Evolutionary conservation across 2,113 vertebrate genomes (phyloP), one percentile per base, ranked within the genome.

Genomic region (Motacilla tschutschensis): DNA sequence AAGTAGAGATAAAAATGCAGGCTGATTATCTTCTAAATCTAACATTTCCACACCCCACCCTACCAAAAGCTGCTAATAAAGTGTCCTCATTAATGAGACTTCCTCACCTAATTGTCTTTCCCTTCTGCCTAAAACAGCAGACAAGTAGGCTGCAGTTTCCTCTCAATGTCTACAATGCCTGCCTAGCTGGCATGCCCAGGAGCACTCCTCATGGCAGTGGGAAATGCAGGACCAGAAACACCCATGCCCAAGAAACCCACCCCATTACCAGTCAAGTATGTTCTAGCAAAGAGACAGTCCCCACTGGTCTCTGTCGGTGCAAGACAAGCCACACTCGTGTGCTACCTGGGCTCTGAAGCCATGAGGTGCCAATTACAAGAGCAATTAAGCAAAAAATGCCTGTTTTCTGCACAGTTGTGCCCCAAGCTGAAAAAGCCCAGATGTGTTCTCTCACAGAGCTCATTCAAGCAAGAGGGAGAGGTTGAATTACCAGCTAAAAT

Each of bases 271-370:
- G 69, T 5, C 11, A 21, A 76, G 74, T 2, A 10, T 0, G 43
- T 15, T 8, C 40, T 6, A 2, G 57, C 17, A 28, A 2, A 48
- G 17, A 43, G 13, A 9, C 50, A 55, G 16, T 4, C n/a, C 38
- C 19, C 2, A 2, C 10, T 26, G 29, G 31, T 19, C 16, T 9
- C n/a, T 15, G 26, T 16, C 0, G 0, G n/a, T 36, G 58, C 22
- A 15, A 7, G 3, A 10, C 36, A 41, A 8, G 38, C 46, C 50
- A 4, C 33, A 1, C 14, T 26, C 3, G 0, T 1, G 3, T 25
- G 60, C 60, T n/a, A 10, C 59, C 81, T 70, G 31, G 22, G 79
- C 28, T 84, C 46, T 15, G 40, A 21, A 83, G 28, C 40, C 36
- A 6, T 0, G 41, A 4, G 31, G 14, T 38, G 38, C 76, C 62